These are phyloP conservation scores for Anolis sagrei DNA, from an alignment of 2,113 vertebrate species.

Conservation along the genomic window DNA sequence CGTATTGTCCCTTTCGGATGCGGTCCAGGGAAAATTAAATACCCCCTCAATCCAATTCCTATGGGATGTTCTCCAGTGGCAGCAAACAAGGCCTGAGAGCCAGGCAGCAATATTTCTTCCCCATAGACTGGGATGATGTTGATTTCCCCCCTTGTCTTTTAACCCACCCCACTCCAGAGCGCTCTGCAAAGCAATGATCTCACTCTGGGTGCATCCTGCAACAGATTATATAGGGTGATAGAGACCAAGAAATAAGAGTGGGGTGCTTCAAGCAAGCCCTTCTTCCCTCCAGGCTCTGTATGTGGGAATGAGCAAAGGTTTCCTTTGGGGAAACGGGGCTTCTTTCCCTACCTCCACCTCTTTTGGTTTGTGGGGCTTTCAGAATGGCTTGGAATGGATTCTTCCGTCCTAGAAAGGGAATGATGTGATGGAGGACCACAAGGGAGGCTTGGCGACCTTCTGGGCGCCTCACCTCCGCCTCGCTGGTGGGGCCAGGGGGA, in stretches of 20 bases:
- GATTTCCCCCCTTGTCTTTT: neutral
- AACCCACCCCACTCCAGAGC: neutral
- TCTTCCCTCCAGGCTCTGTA: too few relatives aligned
- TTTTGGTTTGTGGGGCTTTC: too few relatives aligned
- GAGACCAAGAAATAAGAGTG: neutral
- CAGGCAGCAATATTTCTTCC: neutral
- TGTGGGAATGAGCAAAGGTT: too few relatives aligned
- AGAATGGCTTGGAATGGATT: too few relatives aligned
- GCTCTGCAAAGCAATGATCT: conserved; percentile 7
- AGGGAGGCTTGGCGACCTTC: neutral
- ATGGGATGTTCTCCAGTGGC: neutral
- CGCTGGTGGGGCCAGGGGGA: neutral
- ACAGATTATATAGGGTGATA: neutral
- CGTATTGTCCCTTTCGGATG: neutral
- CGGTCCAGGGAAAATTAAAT: neutral
- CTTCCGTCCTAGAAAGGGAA: too few relatives aligned
- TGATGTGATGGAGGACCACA: too few relatives aligned
- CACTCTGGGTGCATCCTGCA: neutral
- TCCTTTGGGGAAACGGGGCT: too few relatives aligned
- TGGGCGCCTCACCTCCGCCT: too few relatives aligned
- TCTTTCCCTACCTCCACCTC: too few relatives aligned
- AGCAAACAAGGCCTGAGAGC: conserved; percentile 2
- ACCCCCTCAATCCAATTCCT: too few relatives aligned
- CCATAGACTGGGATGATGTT: neutral
- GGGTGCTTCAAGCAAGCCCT: too few relatives aligned